These are phyloP conservation scores for Pemphigus obesinymphae DNA, from an alignment of 1,140 invertebrate genomes.

Conservation along the genomic window DNA sequence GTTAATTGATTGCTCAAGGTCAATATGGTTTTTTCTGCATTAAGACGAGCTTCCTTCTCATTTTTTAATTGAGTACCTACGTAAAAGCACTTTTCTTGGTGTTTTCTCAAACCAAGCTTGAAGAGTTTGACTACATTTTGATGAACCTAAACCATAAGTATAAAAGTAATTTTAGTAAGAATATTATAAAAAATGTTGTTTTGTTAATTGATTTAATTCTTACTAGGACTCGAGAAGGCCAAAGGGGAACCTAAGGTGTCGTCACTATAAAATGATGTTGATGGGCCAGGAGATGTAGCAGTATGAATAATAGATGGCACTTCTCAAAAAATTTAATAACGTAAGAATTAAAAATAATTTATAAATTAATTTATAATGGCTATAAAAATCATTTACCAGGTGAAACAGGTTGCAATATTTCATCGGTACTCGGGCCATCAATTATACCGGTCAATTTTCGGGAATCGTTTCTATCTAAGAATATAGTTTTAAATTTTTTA, in stretches of 20 bases:
- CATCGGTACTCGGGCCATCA: neutral
- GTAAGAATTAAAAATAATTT: no score
- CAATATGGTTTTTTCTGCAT: neutral
- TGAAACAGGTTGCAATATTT: neutral
- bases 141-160: neutral
- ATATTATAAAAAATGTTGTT: neutral
- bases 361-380: neutral
- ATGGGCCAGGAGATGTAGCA: neutral
- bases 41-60: neutral
- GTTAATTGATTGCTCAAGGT: neutral
- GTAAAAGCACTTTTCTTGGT: neutral
- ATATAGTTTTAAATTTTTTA: neutral
- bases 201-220: neutral
- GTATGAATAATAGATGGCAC: neutral
- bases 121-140: neutral
- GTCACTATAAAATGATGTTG: neutral
- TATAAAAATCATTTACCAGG: neutral
- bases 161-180: neutral
- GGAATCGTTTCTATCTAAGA: neutral
- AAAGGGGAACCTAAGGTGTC: neutral
- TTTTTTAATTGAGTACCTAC: neutral
- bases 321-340: neutral
- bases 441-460: no score
- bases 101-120: neutral
- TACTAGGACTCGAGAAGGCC: neutral